Conservation (phyloP, 2,797 vertebrate species). For the Heteromormyrus szaboi region DNA sequence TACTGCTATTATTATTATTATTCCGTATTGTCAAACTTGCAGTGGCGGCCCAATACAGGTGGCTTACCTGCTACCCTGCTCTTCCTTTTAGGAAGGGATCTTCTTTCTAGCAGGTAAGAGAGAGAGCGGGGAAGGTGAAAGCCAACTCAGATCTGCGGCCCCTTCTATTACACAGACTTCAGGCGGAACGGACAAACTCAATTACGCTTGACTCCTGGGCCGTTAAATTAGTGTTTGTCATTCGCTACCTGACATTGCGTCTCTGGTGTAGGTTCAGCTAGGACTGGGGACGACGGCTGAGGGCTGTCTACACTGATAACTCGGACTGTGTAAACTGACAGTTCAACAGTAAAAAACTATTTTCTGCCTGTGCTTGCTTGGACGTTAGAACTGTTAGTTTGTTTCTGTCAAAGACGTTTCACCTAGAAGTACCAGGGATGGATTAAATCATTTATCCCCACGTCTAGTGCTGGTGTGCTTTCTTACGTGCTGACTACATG, state of each 20-base stretch:
- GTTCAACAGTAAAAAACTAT: neutral
- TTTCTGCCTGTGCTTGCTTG: neutral
- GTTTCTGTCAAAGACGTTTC: neutral
- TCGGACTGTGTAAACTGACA: neutral
- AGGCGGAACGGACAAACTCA: neutral
- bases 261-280: neutral
- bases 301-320: neutral
- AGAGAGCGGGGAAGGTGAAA: neutral
- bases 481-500: neutral
- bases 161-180: neutral
- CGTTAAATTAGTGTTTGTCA: slow-evolving; percentile 8
- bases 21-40: neutral
- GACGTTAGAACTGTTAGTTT: neutral
- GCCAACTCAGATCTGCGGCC: neutral
- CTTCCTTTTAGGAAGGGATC: neutral
- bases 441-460: neutral
- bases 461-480: neutral
- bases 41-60: neutral
- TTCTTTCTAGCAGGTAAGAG: neutral
- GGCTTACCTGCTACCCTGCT: neutral
- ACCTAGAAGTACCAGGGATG: neutral
- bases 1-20: neutral
- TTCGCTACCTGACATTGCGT: neutral
- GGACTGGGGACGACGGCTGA: neutral
- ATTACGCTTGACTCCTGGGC: slow-evolving; percentile 9